A percentile compares a stretch with the other conserved stretches of the same genome.
phyloP scores from a whole-genome alignment of 2,797 vertebrate genomes.

The Sebastes steindachneri region DNA sequence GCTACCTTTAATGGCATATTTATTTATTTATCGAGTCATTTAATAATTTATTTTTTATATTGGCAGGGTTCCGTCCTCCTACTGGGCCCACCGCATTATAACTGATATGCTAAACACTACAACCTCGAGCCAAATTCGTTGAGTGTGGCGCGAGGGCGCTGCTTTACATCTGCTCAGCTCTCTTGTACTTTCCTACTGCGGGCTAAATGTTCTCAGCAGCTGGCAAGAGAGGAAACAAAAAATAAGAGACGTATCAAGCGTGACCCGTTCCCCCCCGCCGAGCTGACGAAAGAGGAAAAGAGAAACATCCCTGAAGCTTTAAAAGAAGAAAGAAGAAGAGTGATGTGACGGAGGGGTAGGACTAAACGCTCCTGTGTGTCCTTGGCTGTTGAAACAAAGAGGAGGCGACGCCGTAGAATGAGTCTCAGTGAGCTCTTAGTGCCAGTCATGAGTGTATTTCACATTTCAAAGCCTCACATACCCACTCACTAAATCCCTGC shows the following conservation, averaged over 20 bases:
- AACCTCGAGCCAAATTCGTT: not conserved
- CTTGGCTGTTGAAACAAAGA: slow-evolving; percentile 26
- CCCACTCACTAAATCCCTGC: not conserved
- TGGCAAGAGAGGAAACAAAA: slow-evolving; percentile 14
- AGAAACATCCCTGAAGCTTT: slow-evolving; percentile 18
- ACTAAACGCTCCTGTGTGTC: slow-evolving; percentile 6
- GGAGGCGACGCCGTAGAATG: not conserved
- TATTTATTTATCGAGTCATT: not conserved
- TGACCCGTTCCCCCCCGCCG: slow-evolving; percentile 22
- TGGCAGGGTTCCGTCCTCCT: no score
- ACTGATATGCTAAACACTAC: not conserved
- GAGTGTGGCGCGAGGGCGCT: not conserved
- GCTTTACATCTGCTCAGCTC: slow-evolving; percentile 11
- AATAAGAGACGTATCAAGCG: slow-evolving; percentile 10
- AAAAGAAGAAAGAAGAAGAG: not conserved
- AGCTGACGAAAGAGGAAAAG: slow-evolving; percentile 20
- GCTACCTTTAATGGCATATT: no score
- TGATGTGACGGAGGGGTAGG: not conserved
- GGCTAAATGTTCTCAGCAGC: slow-evolving; percentile 43
- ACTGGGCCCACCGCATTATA: not conserved
- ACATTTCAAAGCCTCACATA: slow-evolving; percentile 14
- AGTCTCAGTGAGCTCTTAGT: not conserved
- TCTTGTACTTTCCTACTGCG: not conserved
- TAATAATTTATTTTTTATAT: not conserved
- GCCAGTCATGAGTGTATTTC: not conserved